These are phyloP conservation scores for Stegophylla sp. DNA, from an alignment of 2,888 invertebrate species.

Conservation along the genomic window DNA sequence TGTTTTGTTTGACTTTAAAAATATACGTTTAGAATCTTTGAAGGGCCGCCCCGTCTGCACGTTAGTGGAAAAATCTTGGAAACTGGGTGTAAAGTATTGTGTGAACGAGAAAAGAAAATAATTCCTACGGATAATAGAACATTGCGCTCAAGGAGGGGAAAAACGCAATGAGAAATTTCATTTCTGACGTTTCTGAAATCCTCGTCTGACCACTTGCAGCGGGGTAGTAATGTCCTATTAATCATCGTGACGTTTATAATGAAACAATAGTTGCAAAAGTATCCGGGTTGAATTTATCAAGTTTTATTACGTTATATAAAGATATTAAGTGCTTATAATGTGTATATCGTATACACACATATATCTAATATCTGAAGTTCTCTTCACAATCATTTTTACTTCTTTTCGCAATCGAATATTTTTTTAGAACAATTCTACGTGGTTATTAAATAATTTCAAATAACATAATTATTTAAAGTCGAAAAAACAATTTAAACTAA, in stretches of 20 bases:
- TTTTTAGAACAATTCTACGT: background rate
- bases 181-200: conserved; percentile 53
- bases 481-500: no score
- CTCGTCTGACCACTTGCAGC: conserved; percentile 18
- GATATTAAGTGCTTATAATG: conserved; percentile 28
- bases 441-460: no score
- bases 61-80: background rate
- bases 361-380: conserved; percentile 9
- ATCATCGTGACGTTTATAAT: conserved; percentile 56
- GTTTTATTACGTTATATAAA: conserved; percentile 54
- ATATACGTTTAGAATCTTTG: background rate
- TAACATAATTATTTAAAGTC: no score
- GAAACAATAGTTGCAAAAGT: conserved; percentile 53
- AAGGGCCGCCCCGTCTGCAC: no score
- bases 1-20: background rate
- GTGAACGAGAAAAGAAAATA: conserved; percentile 20
- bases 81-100: background rate
- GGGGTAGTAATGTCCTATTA: conserved; percentile 49
- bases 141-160: conserved; percentile 1
- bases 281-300: conserved; percentile 53
- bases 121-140: no score
- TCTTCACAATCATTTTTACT: conserved; percentile 26
- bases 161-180: conserved; percentile 49
- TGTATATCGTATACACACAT: conserved; percentile 1
- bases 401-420: conserved; percentile 5